Evolutionary conservation across 2,888 invertebrate genomes (phyloP).

Genomic region (Scaptodrosophila latifasciaeformis): DNA sequence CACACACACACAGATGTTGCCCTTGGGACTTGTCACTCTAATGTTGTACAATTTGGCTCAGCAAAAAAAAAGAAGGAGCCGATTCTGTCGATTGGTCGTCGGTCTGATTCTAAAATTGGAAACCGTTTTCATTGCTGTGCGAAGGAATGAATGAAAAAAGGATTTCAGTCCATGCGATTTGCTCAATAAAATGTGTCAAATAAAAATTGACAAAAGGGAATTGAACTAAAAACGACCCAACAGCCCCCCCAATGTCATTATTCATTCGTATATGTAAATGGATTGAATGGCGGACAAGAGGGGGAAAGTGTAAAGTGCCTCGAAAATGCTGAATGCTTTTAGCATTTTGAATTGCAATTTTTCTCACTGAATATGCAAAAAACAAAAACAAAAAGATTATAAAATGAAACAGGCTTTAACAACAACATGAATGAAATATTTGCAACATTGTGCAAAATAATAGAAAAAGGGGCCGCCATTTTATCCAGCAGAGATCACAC

Average conservation of each 20-base stretch:
- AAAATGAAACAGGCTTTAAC: no score
- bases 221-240: constrained; percentile 11
- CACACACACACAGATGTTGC: constrained; percentile 16
- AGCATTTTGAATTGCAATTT: no score
- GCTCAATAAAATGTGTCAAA: constrained; percentile 56
- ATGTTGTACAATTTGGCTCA: constrained; percentile 4
- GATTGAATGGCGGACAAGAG: constrained; percentile 22
- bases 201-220: constrained; percentile 45
- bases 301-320: no score
- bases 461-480: no score
- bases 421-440: no score
- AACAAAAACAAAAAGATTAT: no score
- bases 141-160: constrained; percentile 37
- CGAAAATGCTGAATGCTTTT: neutral
- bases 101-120: constrained; percentile 34
- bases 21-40: constrained; percentile 30
- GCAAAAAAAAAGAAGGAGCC: neutral
- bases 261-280: constrained; percentile 39
- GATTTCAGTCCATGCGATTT: constrained; percentile 45
- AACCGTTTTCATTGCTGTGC: constrained; percentile 4
- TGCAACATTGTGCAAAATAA: no score
- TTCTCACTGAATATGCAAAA: no score
- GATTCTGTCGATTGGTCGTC: constrained; percentile 18
- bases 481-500: neutral
- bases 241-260: constrained; percentile 23